Evolutionary conservation across 2,888 invertebrate species (phyloP).

Genomic region (Nomada lathburiana): DNA sequence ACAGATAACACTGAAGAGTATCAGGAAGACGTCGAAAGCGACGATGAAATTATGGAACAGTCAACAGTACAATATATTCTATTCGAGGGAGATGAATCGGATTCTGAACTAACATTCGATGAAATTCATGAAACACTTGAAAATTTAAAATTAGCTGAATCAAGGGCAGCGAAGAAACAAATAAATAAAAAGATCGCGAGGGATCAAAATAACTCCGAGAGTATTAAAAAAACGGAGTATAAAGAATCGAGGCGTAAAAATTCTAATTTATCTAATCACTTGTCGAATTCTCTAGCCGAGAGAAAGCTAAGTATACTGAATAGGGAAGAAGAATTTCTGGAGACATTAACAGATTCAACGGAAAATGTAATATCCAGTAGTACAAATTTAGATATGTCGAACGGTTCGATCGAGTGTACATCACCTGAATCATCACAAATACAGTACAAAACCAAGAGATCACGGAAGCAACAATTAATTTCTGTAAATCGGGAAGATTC

Average conservation of each 20-base stretch:
- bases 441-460: constrained; percentile 76
- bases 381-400: constrained; percentile 45
- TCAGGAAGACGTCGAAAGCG: constrained; percentile 68
- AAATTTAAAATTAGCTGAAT: constrained; percentile 62
- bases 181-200: constrained; percentile 25
- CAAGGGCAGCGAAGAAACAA: constrained; percentile 35
- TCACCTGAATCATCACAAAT: constrained; percentile 42
- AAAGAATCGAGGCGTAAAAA: constrained; percentile 10
- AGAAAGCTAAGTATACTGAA: constrained; percentile 50
- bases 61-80: constrained; percentile 82
- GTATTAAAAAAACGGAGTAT: constrained; percentile 27
- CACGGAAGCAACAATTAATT: constrained; percentile 81
- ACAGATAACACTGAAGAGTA: constrained; percentile 47
- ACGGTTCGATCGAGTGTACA: constrained; percentile 47
- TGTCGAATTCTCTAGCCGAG: constrained; percentile 38
- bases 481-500: constrained; percentile 82
- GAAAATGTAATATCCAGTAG: constrained; percentile 32
- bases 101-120: constrained; percentile 81
- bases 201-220: constrained; percentile 34
- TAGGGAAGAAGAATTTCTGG: constrained; percentile 51
- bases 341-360: constrained; percentile 46
- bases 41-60: constrained; percentile 76
- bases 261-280: constrained; percentile 29
- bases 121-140: constrained; percentile 78
- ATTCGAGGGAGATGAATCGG: constrained; percentile 78